Conservation (phyloP, 2,888 invertebrate species). For the Carabus problematicus region DNA sequence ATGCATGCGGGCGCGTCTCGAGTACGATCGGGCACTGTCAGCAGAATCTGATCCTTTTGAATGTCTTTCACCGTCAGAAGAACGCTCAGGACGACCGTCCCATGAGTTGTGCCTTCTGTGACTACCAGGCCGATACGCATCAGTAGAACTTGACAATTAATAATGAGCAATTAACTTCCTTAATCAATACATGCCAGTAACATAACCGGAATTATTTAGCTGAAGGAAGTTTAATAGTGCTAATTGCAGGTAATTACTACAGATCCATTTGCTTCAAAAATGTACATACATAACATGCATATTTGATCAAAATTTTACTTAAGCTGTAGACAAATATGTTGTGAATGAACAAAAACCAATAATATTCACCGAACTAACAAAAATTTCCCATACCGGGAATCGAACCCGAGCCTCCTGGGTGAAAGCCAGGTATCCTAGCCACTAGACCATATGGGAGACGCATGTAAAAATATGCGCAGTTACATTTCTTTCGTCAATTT, state of each 20-base stretch:
- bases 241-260: neutral
- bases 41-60: conserved; percentile 35
- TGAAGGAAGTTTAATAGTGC: neutral
- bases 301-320: no score
- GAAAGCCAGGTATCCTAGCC: conserved; percentile 75
- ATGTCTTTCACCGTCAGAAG: conserved; percentile 36
- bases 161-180: conserved; percentile 6
- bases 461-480: no score
- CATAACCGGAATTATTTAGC: neutral
- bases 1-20: conserved; percentile 29
- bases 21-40: conserved; percentile 17
- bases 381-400: conserved; percentile 65
- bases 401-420: conserved; percentile 79
- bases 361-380: no score
- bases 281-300: no score
- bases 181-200: neutral
- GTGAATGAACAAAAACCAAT: no score
- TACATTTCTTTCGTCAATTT: neutral
- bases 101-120: conserved; percentile 53
- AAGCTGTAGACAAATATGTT: no score
- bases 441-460: no score
- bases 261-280: neutral
- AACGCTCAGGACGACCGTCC: conserved; percentile 51
- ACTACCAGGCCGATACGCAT: conserved; percentile 39
- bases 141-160: conserved; percentile 13